These are phyloP conservation scores for Drosophila kanapiae DNA, from an alignment of 1,140 invertebrate species.

Conservation along the genomic window DNA sequence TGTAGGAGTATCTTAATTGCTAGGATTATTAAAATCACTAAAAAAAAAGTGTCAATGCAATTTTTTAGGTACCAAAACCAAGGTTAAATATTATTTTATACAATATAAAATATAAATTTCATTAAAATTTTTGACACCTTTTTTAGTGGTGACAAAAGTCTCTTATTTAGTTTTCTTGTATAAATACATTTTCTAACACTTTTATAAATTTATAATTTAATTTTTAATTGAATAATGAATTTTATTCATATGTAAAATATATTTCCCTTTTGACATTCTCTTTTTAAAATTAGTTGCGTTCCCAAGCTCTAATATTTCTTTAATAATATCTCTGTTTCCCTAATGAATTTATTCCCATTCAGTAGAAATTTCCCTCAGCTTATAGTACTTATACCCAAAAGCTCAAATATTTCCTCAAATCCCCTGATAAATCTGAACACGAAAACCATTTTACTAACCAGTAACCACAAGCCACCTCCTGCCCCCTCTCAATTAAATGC, in stretches of 20 bases:
- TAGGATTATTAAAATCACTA: too few species aligned
- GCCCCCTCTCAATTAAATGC: conserved; percentile 13
- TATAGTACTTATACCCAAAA: not conserved
- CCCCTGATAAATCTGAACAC: conserved; percentile 13
- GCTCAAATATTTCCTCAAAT: conserved; percentile 2
- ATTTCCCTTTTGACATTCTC: not conserved
- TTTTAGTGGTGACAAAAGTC: too few species aligned
- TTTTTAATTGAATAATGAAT: not conserved
- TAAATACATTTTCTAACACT: too few species aligned
- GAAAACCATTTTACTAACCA: conserved; percentile 10
- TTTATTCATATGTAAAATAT: not conserved
- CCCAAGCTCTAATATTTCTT: not conserved
- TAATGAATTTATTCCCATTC: not conserved
- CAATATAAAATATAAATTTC: too few species aligned
- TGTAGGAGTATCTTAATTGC: too few species aligned
- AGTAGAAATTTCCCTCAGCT: not conserved
- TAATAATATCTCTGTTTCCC: not conserved
- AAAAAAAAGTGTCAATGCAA: too few species aligned
- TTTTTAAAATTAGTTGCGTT: not conserved
- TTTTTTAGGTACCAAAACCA: too few species aligned
- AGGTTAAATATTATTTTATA: too few species aligned
- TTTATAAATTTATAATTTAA: too few species aligned
- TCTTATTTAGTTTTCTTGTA: too few species aligned
- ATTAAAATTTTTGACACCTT: too few species aligned
- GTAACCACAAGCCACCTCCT: not conserved